Conservation (phyloP, 1,140 invertebrate genomes). For the Theocolax elegans region DNA sequence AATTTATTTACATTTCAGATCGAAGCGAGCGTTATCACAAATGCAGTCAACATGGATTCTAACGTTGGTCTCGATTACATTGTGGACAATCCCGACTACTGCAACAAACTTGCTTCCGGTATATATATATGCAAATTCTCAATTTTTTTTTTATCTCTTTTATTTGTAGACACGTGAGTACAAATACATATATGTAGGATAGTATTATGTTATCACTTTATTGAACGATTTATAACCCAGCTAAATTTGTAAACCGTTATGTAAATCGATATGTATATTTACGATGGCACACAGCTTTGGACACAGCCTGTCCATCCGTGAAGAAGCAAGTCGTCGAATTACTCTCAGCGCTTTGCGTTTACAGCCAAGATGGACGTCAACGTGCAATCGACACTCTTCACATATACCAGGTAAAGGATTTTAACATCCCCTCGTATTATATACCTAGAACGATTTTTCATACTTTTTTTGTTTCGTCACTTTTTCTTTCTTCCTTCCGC, state of each 20-base stretch:
- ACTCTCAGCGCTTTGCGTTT: constrained; percentile 88
- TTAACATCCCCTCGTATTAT: no score
- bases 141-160: no score
- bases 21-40: constrained; percentile 49
- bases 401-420: constrained; percentile 80
- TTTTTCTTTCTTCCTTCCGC: no score
- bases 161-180: no score
- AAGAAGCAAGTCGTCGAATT: constrained; percentile 94
- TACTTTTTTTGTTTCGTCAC: not conserved
- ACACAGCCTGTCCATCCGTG: constrained; percentile 84
- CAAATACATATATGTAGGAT: no score
- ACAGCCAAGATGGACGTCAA: constrained; percentile 86
- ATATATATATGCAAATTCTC: constrained; percentile 48
- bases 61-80: constrained; percentile 92
- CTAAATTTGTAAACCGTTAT: no score
- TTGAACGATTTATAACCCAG: no score
- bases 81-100: constrained; percentile 92
- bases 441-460: not conserved
- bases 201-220: no score
- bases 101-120: constrained; percentile 87
- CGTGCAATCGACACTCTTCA: constrained; percentile 87
- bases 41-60: constrained; percentile 79
- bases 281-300: constrained; percentile 72
- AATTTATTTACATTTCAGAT: constrained; percentile 45
- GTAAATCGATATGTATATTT: constrained; percentile 10